phyloP scores from a whole-genome alignment of 2,113 vertebrate species.

The Cephalopterus ornatus region DNA sequence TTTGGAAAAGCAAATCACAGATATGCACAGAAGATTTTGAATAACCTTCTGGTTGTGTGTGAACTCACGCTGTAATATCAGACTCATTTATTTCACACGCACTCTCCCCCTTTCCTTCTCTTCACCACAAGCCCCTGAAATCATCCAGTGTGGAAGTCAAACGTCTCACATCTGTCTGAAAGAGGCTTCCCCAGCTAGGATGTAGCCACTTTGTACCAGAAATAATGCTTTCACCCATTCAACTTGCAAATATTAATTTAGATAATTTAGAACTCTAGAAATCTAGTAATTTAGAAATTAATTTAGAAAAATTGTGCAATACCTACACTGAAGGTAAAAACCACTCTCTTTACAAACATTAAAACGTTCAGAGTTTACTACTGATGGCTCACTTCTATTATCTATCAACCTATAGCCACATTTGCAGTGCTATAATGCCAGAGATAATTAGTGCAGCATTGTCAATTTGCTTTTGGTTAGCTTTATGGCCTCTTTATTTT shows the following conservation, averaged over 20 bases:
- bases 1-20: not conserved
- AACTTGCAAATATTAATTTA: not conserved
- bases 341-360: constrained; percentile 24
- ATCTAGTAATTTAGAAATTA: not conserved
- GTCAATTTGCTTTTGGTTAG: constrained; percentile 70
- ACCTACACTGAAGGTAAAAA: not conserved
- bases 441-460: constrained; percentile 68
- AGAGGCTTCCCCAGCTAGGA: not conserved
- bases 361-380: constrained; percentile 7
- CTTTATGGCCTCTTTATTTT: constrained; percentile 61
- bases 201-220: not conserved
- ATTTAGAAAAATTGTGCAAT: not conserved
- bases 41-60: not conserved
- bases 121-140: not conserved
- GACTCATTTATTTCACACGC: not conserved
- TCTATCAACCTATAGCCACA: constrained; percentile 33
- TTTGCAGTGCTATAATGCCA: constrained; percentile 45
- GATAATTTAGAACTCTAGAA: too few relatives aligned
- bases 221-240: not conserved
- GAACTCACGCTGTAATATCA: not conserved
- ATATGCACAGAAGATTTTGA: not conserved
- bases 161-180: not conserved
- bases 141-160: not conserved
- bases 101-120: not conserved
- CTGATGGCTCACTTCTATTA: constrained; percentile 58